Evolutionary conservation across 2,797 vertebrate genomes (phyloP).

Genomic region (Acrossocheilus fasciatus): DNA sequence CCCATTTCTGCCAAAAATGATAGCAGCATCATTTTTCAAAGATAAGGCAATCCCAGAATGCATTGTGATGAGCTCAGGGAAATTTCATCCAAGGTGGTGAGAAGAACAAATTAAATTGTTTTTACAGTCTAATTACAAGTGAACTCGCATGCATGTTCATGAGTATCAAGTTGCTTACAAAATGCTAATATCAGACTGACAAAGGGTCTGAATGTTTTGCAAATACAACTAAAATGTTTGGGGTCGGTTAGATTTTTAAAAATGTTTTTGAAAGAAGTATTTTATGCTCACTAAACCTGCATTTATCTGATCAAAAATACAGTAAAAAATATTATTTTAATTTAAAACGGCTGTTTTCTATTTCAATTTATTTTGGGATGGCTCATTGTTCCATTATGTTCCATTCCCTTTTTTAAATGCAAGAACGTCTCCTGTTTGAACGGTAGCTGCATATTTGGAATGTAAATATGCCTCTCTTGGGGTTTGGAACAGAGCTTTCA

Average conservation of each 20-base stretch:
- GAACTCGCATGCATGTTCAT: background rate
- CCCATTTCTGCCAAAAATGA: conserved; percentile 1
- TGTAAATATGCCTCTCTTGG: background rate
- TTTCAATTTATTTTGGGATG: background rate
- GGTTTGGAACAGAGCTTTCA: background rate
- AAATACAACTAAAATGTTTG: background rate
- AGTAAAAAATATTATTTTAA: background rate
- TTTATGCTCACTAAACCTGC: background rate
- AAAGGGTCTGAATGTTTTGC: background rate
- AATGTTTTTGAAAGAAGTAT: background rate
- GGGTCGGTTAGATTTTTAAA: background rate
- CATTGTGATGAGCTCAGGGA: background rate
- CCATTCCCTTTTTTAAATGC: background rate
- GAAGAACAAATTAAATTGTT: background rate
- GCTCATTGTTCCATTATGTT: background rate
- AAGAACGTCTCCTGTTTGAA: background rate
- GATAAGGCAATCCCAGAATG: background rate
- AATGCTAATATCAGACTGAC: background rate
- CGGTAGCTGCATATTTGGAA: background rate
- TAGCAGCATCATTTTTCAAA: background rate
- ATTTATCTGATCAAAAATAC: background rate
- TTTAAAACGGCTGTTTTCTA: background rate
- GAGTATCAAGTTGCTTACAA: background rate
- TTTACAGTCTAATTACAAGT: background rate
- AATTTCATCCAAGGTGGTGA: background rate